phyloP scores from a whole-genome alignment of 1,140 invertebrate species.

The Zaprionus kolodkinae region DNA sequence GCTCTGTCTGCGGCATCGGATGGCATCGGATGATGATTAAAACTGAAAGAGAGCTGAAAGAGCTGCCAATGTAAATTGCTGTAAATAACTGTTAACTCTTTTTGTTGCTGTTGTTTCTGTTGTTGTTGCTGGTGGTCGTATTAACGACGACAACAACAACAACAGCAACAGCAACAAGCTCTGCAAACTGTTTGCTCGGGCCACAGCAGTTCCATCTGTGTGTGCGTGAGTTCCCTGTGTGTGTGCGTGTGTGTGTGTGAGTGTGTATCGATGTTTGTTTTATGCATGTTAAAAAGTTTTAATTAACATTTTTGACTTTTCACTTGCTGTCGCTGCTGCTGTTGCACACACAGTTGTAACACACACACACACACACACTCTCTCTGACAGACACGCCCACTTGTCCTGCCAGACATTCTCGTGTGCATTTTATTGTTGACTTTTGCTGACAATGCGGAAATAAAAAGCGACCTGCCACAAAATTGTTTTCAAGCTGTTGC shows the following conservation, averaged over 20 bases:
- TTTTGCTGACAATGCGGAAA: conserved; percentile 67
- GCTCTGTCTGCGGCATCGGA: background rate
- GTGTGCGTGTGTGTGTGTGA: conserved; percentile 18
- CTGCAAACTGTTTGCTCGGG: conserved; percentile 47
- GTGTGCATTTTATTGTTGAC: conserved; percentile 67
- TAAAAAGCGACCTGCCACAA: conserved; percentile 41
- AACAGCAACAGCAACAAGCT: conserved; percentile 6
- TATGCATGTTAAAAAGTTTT: conserved; percentile 81
- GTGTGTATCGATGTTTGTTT: conserved; percentile 63
- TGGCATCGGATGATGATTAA: conserved; percentile 50
- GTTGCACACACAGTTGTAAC: conserved; percentile 24
- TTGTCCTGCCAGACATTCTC: conserved; percentile 24
- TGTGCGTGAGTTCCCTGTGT: background rate
- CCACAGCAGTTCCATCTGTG: conserved; percentile 16
- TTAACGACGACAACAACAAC: conserved; percentile 49
- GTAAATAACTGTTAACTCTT: conserved; percentile 58
- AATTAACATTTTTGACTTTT: conserved; percentile 81
- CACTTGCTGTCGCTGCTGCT: conserved; percentile 46
- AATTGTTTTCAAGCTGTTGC: conserved; percentile 42
- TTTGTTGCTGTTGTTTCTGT: conserved; percentile 1
- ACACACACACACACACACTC: conserved; percentile 4
- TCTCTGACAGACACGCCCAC: conserved; percentile 2
- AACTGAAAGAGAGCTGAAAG: conserved; percentile 39
- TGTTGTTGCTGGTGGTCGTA: conserved; percentile 29
- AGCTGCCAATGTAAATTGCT: conserved; percentile 62